A percentile compares a stretch with the other conserved stretches of the same genome.
phyloP scores from a whole-genome alignment of 2,797 vertebrate species.

The Tachyglossus aculeatus region DNA sequence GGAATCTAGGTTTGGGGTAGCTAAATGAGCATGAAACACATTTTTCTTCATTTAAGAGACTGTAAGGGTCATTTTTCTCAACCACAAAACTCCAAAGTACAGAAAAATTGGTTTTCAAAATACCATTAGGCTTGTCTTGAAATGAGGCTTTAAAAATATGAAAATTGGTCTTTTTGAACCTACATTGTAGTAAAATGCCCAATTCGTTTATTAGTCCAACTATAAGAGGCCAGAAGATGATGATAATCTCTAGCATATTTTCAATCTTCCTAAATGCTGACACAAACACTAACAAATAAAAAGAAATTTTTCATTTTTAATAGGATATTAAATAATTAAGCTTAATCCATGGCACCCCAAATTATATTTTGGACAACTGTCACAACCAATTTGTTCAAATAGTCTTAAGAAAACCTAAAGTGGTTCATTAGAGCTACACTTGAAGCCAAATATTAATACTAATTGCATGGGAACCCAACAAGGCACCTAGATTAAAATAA shows the following conservation, averaged over 20 bases:
- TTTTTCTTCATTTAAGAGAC: neutral
- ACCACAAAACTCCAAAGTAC: neutral
- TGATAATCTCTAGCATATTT: conserved; percentile 33
- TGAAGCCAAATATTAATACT: conserved; percentile 42
- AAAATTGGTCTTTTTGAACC: conserved; percentile 8
- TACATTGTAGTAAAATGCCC: conserved; percentile 30
- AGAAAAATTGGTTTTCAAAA: neutral
- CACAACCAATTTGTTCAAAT: conserved; percentile 47
- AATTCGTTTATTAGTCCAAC: conserved; percentile 21
- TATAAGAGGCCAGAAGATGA: conserved; percentile 22
- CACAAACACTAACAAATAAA: conserved; percentile 35
- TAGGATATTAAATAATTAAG: conserved; percentile 56
- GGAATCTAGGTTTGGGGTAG: neutral
- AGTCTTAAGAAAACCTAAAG: conserved; percentile 27
- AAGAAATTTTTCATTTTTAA: conserved; percentile 55
- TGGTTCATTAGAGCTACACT: conserved; percentile 40
- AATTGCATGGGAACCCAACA: conserved; percentile 29
- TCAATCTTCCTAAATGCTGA: conserved; percentile 35
- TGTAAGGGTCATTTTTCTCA: conserved; percentile 30
- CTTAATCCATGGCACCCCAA: conserved; percentile 52
- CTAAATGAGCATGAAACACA: neutral
- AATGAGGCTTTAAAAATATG: conserved; percentile 8
- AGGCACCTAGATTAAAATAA: conserved; percentile 13
- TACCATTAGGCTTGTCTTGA: conserved; percentile 26
- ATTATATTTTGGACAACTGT: conserved; percentile 49